A percentile compares a stretch with the other conserved stretches of the same genome.
Evolutionary conservation across 2,113 vertebrate genomes (phyloP).

Genomic region (Mormyrus lacerda): DNA sequence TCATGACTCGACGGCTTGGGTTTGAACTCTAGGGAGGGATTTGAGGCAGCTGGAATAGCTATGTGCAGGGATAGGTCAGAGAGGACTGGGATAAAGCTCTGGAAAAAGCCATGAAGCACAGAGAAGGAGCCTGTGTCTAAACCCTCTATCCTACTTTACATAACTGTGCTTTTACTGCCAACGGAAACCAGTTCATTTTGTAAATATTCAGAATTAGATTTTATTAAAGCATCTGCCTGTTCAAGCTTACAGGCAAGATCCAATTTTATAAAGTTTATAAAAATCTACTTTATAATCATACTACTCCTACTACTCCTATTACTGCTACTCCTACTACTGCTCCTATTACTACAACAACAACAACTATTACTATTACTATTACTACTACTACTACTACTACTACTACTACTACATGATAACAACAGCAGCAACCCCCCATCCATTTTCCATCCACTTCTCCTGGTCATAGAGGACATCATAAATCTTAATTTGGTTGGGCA

Average conservation of each 20-base stretch:
- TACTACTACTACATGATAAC: neutral
- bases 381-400: too few species aligned
- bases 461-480: neutral
- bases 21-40: conserved; percentile 16
- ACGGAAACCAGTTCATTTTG: neutral
- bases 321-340: too few species aligned
- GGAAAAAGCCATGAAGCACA: conserved; percentile 20
- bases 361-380: too few species aligned
- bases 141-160: neutral
- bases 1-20: conserved; percentile 23
- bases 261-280: neutral
- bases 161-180: neutral
- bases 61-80: neutral
- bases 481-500: neutral
- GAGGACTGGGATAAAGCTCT: neutral
- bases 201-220: neutral
- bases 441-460: neutral
- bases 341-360: too few species aligned
- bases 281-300: neutral
- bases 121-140: conserved; percentile 22
- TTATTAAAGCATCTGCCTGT: neutral
- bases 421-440: neutral
- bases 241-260: neutral
- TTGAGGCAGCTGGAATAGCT: conserved; percentile 46
- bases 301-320: neutral